Evolutionary conservation across 2,797 vertebrate genomes (phyloP), one percentile per base, ranked within the genome.

Genomic region (Rhynchonycteris naso): DNA sequence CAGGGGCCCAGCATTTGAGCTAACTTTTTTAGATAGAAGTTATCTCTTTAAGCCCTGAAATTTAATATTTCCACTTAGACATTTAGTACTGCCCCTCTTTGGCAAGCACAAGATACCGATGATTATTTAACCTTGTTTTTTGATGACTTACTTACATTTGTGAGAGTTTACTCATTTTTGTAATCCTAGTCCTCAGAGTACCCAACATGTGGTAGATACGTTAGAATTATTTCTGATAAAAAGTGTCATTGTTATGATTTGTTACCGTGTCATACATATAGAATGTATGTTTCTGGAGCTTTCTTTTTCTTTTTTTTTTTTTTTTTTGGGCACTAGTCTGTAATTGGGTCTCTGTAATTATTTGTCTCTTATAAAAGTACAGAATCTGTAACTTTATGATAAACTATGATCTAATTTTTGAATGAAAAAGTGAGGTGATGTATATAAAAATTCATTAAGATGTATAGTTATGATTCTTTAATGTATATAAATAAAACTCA

Each of bases 141-240:
- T 88, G 76, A 94, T 90, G 72, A 95, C 58, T 35, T 93, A 69
- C 16, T 96, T 78, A 75, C 86, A 68, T 92, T 95, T 94, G 76
- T 94, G 85, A 85, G 78, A 58, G 43, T 56, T 86, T 88, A 92
- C 3, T 95, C 72, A 95, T 86, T 80, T 93, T 87, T 91, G 33
- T 80, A 88, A 79, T 71, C 47, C 75, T 94, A 58, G 76, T 75
- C 71, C 92, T 88, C 52, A 95, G 92, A 72, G 59, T 30, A 14
- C 76, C 61, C 54, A 56, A 65, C 7, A 75, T 28, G 1, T 93
- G 84, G 50, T 61, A 35, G 87, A 85, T 43, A 75, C 22, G 43
- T 75, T 72, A 61, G 50, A 35, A 71, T 76, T 59, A 61, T 52
- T 80, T 85, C 82, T 95, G 33, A 58, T 58, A 26, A 71, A 88